Conservation (phyloP, 1,140 invertebrate species). For the Megalopta genalis region DNA sequence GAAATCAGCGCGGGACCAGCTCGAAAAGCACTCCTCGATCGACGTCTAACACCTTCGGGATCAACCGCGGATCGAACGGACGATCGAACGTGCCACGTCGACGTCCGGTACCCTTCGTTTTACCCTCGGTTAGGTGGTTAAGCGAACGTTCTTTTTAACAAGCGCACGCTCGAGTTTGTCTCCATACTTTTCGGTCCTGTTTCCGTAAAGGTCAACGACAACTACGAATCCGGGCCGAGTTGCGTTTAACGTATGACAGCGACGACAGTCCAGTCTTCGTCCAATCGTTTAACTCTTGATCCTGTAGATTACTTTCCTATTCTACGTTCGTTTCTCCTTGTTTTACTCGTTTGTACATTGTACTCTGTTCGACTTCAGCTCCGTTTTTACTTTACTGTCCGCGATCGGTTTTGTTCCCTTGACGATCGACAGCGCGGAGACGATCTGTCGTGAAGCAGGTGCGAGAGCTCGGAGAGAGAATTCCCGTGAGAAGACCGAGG, state of each 20-base stretch:
- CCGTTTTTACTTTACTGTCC: background rate
- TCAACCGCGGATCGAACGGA: background rate
- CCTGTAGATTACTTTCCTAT: background rate
- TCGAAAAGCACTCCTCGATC: background rate
- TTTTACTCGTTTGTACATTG: background rate
- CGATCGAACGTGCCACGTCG: no score
- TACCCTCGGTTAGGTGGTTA: constrained; percentile 10
- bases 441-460: background rate
- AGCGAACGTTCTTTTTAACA: background rate
- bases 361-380: background rate
- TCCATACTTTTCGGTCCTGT: background rate
- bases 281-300: background rate
- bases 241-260: constrained; percentile 18
- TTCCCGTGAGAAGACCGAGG: background rate
- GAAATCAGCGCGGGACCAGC: background rate
- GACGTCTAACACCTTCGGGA: background rate
- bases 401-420: background rate
- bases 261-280: constrained; percentile 7
- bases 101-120: background rate
- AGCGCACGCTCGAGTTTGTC: background rate
- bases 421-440: background rate
- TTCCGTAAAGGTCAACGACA: background rate
- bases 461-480: background rate
- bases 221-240: background rate
- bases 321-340: background rate